A percentile compares a stretch with the other conserved stretches of the same genome.
These are phyloP conservation scores for Dromaius novaehollandiae DNA, from an alignment of 2,113 vertebrate genomes.

Conservation along the genomic window DNA sequence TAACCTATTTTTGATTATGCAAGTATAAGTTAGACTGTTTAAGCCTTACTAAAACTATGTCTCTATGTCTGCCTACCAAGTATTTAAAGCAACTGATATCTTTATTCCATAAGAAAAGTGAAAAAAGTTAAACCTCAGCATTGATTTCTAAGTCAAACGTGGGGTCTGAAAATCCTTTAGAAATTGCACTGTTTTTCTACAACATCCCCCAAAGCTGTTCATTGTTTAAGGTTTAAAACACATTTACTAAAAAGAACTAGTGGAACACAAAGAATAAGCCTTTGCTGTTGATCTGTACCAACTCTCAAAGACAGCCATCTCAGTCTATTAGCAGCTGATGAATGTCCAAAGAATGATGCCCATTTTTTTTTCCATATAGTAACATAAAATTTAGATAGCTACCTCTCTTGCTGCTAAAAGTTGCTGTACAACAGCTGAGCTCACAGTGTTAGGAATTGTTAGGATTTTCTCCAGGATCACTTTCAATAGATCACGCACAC, in stretches of 20 bases:
- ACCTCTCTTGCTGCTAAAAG: conserved; percentile 95
- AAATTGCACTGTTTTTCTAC: neutral
- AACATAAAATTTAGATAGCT: neutral
- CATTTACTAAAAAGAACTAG: neutral
- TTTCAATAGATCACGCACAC: conserved; percentile 94
- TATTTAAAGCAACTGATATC: neutral
- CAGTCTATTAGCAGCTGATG: neutral
- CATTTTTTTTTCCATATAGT: neutral
- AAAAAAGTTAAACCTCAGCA: neutral
- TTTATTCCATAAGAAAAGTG: neutral
- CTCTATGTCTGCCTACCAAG: neutral
- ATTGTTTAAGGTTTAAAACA: neutral
- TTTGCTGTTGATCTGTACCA: neutral
- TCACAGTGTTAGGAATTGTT: conserved; percentile 93
- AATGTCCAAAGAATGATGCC: neutral
- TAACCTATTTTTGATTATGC: neutral
- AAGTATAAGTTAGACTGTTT: neutral
- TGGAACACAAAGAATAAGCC: neutral
- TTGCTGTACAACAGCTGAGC: conserved; percentile 96
- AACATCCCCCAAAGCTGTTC: neutral
- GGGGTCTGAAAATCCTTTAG: neutral
- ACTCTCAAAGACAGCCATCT: neutral
- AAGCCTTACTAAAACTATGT: neutral
- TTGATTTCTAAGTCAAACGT: neutral
- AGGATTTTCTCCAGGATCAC: conserved; percentile 95